Evolutionary conservation across 2,797 vertebrate genomes (phyloP), one percentile per base, ranked within the genome.

Genomic region (Cephalopachus bancanus): DNA sequence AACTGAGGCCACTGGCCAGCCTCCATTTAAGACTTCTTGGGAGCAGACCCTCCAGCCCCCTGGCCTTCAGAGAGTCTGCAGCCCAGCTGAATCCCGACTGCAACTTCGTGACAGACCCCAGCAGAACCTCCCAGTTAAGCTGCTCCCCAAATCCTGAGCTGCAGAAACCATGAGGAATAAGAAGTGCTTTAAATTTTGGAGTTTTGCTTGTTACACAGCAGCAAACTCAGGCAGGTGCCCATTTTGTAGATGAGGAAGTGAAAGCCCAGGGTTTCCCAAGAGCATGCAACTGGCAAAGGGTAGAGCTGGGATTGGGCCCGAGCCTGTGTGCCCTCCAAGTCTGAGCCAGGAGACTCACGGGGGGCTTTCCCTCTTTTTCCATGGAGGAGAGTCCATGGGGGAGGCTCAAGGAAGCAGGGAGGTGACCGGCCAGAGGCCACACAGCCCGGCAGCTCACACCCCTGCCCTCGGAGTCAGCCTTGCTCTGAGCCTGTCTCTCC

Each of bases 151-250:
- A 44, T 53, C 74, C 62, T 5, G 53, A 59, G 55, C 12, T 79
- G 15, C 44, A 0, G 51, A 30, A 26, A 51, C 37, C 72, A 1
- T 1, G n/a, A 16, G 37, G 1, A 49, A 37, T 0, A 1, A 16
- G 0, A 0, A 2, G 0, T 8, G 62, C 4, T 44, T 44, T 44
- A 7, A 44, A 44, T 44, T 44, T 44, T 44, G 44, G 44, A 11
- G 24, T 10, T 33, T 14, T 0, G 28, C 67, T 49, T 19, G 93
- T 3, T 24, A 12, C 57, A 17, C 26, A 30, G 62, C 81, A 20
- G 7, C 3, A 33, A 30, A 37, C 9, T 8, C 1, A 8, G 0
- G 20, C 3, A 9, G 93, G 65, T 10, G 28, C 79, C 51, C 1
- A 0, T 3, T 26, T 44, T 26, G 10, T 22, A 72, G 86, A 53